These are phyloP conservation scores for Yponomeuta sedellus DNA, from an alignment of 2,888 invertebrate species.

Conservation along the genomic window DNA sequence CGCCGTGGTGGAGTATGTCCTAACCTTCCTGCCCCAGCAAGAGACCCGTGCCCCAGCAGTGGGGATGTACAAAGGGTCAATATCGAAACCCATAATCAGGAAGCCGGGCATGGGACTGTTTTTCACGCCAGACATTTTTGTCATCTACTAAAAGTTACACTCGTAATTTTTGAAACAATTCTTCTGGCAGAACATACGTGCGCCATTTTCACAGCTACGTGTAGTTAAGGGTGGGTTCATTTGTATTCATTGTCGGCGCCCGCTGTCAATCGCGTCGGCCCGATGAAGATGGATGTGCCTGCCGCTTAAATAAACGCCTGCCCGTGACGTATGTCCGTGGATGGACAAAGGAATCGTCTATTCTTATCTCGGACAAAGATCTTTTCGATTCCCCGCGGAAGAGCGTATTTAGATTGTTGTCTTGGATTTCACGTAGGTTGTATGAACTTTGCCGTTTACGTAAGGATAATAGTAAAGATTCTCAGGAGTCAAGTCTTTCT, in stretches of 20 bases:
- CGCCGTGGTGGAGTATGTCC: too few relatives aligned
- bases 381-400: neutral
- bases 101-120: too few relatives aligned
- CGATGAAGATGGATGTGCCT: constrained; percentile 47
- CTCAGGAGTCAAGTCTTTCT: too few relatives aligned
- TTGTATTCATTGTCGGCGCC: constrained; percentile 45
- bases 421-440: too few relatives aligned
- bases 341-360: neutral
- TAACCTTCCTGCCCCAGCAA: too few relatives aligned
- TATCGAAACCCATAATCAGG: too few relatives aligned
- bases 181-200: neutral
- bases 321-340: constrained; percentile 16
- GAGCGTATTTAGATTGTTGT: neutral
- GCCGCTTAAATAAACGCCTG: constrained; percentile 39
- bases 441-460: too few relatives aligned
- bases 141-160: too few relatives aligned
- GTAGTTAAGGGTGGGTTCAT: constrained; percentile 29
- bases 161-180: neutral
- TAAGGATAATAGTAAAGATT: too few relatives aligned
- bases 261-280: constrained; percentile 39
- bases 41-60: too few relatives aligned
- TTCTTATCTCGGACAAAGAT: neutral
- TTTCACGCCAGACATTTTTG: too few relatives aligned
- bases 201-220: neutral
- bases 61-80: too few relatives aligned